A percentile compares a stretch with the other conserved stretches of the same genome.
phyloP scores from a whole-genome alignment of 1,140 invertebrate species.

The Eueides isabella region DNA sequence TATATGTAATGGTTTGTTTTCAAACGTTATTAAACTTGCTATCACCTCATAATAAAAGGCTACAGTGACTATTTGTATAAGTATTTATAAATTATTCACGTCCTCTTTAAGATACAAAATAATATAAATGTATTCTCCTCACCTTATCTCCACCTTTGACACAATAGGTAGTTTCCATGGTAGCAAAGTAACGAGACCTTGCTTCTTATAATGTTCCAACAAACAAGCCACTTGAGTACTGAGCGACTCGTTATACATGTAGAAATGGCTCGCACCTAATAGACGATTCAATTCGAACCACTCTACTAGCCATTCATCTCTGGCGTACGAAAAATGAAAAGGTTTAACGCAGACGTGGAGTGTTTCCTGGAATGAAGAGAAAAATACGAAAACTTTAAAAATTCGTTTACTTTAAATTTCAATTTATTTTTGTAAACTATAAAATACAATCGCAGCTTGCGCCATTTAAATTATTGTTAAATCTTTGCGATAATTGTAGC shows the following conservation, averaged over 20 bases:
- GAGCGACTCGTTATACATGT: conserved; percentile 96
- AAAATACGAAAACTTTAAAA: neutral
- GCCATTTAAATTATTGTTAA: too few relatives aligned
- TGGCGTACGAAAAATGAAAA: conserved; percentile 94
- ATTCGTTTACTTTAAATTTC: too few relatives aligned
- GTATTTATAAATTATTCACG: neutral
- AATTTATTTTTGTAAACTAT: too few relatives aligned
- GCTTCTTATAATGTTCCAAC: conserved; percentile 87
- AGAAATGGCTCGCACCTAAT: conserved; percentile 94
- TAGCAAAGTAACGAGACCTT: conserved; percentile 89
- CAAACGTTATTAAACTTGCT: too few relatives aligned
- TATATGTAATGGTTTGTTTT: too few relatives aligned
- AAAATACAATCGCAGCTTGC: too few relatives aligned
- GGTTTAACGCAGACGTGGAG: conserved; percentile 97
- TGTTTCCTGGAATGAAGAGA: conserved; percentile 66
- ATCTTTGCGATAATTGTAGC: too few relatives aligned
- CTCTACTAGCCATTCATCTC: conserved; percentile 92
- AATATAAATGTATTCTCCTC: neutral
- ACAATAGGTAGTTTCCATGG: conserved; percentile 95
- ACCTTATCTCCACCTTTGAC: conserved; percentile 93
- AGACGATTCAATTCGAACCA: conserved; percentile 95
- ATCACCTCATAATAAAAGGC: too few relatives aligned
- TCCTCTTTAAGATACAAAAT: too few relatives aligned
- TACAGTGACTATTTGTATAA: neutral
- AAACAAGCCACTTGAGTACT: conserved; percentile 90